phyloP scores from a whole-genome alignment of 2,888 invertebrate genomes.

The Papilio demoleus region DNA sequence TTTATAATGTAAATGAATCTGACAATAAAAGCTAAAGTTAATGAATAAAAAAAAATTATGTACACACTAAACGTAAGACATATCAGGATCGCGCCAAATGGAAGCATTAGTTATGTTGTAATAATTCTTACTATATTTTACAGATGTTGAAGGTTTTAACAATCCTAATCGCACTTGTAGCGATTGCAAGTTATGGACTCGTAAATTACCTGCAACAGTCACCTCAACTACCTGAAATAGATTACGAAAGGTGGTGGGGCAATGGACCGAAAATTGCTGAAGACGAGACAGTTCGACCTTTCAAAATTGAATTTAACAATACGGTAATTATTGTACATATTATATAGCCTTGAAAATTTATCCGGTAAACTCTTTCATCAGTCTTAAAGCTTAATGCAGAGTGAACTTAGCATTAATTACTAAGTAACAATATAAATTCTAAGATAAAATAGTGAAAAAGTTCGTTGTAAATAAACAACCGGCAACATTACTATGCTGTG shows the following conservation, averaged over 20 bases:
- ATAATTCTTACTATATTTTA: slow-evolving; percentile 46
- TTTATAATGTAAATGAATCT: no score
- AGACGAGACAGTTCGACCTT: slow-evolving; percentile 64
- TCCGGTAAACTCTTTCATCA: no score
- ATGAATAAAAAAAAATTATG: no score
- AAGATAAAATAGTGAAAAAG: no score
- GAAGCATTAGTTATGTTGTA: no score
- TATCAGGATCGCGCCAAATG: no score
- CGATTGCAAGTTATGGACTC: slow-evolving; percentile 53
- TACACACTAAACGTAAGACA: no score
- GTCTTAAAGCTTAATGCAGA: background rate
- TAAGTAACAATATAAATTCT: no score
- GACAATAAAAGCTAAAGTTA: no score
- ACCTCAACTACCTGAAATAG: slow-evolving; percentile 61
- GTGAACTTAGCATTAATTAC: background rate
- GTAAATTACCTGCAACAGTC: slow-evolving; percentile 51
- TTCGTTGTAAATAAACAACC: no score
- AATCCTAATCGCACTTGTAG: slow-evolving; percentile 47
- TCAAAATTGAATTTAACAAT: slow-evolving; percentile 70
- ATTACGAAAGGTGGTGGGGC: slow-evolving; percentile 75
- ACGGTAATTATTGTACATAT: slow-evolving; percentile 56
- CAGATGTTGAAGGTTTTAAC: slow-evolving; percentile 64
- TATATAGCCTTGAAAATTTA: background rate
- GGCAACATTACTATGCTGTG: no score
- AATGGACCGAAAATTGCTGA: slow-evolving; percentile 53